Percentiles rank a stretch among this genome's conserved stretches.
These are phyloP conservation scores for Lates calcarifer DNA, from an alignment of 2,113 vertebrate species.

Conservation along the genomic window DNA sequence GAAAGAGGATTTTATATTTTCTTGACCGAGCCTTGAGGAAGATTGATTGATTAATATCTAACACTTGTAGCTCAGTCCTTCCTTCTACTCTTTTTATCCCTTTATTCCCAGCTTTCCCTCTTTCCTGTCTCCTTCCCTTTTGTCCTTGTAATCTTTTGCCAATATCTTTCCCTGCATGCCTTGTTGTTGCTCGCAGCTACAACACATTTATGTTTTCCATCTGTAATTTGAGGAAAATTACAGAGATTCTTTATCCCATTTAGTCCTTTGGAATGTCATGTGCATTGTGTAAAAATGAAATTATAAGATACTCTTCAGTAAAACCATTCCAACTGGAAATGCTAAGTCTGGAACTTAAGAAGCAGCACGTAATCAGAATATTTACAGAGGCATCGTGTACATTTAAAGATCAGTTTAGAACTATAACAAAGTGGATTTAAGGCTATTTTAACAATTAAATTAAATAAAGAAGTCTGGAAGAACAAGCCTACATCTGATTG, in stretches of 20 bases:
- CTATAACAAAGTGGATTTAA: too few species aligned
- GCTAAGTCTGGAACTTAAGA: not conserved
- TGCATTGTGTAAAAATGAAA: not conserved
- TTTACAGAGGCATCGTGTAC: not conserved
- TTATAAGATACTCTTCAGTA: not conserved
- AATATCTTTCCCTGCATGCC: not conserved
- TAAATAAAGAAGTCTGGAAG: not conserved
- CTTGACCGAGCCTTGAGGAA: not conserved
- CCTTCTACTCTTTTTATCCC: not conserved
- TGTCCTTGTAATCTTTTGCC: slow-evolving; percentile 37
- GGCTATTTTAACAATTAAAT: too few species aligned
- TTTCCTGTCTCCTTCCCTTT: slow-evolving; percentile 23
- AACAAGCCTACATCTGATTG: too few species aligned
- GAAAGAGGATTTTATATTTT: not conserved
- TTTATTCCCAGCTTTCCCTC: slow-evolving; percentile 16
- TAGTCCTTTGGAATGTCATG: not conserved
- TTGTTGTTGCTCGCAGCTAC: slow-evolving; percentile 21
- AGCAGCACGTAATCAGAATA: not conserved
- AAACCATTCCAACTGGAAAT: not conserved
- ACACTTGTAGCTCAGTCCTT: not conserved
- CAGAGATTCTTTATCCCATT: not conserved
- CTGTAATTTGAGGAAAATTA: slow-evolving; percentile 38
- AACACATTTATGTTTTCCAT: slow-evolving; percentile 5
- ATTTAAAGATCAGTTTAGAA: not conserved
- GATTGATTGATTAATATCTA: not conserved